Conservation (phyloP, 2,888 invertebrate genomes). For the Amblyjoppa proteus region DNA sequence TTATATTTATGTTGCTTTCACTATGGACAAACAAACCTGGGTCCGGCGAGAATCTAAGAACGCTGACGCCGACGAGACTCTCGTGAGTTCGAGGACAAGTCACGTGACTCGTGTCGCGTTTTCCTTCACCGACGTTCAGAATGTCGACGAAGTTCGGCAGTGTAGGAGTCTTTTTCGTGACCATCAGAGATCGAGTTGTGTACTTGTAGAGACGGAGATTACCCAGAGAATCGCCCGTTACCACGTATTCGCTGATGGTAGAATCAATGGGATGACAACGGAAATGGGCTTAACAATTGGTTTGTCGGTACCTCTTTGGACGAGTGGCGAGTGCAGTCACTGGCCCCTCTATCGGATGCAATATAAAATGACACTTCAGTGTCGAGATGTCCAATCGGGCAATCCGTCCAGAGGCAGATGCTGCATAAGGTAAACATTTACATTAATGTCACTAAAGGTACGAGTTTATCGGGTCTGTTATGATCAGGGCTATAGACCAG, state of each 20-base stretch:
- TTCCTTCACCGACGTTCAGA: conserved; percentile 64
- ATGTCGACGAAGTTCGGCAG: conserved; percentile 70
- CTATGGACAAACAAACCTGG: conserved; percentile 85
- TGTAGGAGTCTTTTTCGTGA: conserved; percentile 65
- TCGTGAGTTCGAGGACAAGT: conserved; percentile 70
- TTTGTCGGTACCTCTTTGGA: conserved; percentile 72
- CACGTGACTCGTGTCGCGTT: conserved; percentile 68
- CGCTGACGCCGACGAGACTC: conserved; percentile 67
- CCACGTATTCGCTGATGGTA: conserved; percentile 72
- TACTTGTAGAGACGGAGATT: conserved; percentile 74
- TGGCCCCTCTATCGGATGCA: conserved; percentile 54
- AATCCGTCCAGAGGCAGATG: conserved; percentile 71
- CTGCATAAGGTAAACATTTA: conserved; percentile 60
- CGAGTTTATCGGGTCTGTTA: too few species aligned
- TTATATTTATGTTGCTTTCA: neutral
- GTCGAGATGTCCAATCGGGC: conserved; percentile 73
- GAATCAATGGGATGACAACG: neutral
- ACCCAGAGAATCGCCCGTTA: conserved; percentile 72
- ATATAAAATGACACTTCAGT: conserved; percentile 71
- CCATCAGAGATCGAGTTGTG: conserved; percentile 61
- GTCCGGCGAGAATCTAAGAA: conserved; percentile 86
- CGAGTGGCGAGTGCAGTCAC: conserved; percentile 75
- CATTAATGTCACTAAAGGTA: too few species aligned
- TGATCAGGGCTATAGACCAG: too few species aligned
- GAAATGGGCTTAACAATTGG: neutral